phyloP scores from a whole-genome alignment of 2,888 invertebrate species.

The Dicranocentrus wangi region DNA sequence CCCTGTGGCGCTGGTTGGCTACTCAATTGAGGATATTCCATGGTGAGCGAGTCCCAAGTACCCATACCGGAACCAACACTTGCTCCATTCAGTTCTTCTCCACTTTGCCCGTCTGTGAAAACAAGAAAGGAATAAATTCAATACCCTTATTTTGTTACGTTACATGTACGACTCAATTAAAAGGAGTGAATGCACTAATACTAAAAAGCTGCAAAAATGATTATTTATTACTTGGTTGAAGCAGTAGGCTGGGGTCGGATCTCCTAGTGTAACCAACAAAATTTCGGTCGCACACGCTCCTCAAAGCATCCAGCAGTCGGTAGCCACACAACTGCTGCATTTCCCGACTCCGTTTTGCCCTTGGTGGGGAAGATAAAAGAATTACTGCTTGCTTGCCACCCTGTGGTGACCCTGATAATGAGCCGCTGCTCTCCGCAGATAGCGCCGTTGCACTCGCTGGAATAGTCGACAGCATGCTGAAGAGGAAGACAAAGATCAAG shows the following conservation, averaged over 20 bases:
- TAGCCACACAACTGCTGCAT: constrained; percentile 58
- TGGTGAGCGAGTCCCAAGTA: neutral
- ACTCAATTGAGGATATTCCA: constrained; percentile 7
- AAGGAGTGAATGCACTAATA: too few relatives aligned
- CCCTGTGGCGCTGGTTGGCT: neutral
- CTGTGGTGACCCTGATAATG: neutral
- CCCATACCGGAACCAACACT: neutral
- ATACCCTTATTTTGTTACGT: neutral
- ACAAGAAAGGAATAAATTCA: neutral
- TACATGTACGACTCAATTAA: neutral
- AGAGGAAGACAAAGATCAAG: too few relatives aligned
- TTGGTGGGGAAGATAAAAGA: neutral
- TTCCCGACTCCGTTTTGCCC: constrained; percentile 31
- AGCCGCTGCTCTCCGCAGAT: too few relatives aligned
- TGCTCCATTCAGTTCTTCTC: constrained; percentile 16
- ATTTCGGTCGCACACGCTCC: constrained; percentile 46
- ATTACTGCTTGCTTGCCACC: neutral
- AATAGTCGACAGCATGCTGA: too few relatives aligned
- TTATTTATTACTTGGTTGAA: neutral
- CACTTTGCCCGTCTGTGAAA: constrained; percentile 26
- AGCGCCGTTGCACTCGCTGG: too few relatives aligned
- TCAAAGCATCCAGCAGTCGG: constrained; percentile 55
- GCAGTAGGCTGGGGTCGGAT: constrained; percentile 51
- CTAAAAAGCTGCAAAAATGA: too few relatives aligned
- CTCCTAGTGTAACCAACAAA: constrained; percentile 46